Conservation (phyloP, 1,140 invertebrate species). For the Bombus affinis region DNA sequence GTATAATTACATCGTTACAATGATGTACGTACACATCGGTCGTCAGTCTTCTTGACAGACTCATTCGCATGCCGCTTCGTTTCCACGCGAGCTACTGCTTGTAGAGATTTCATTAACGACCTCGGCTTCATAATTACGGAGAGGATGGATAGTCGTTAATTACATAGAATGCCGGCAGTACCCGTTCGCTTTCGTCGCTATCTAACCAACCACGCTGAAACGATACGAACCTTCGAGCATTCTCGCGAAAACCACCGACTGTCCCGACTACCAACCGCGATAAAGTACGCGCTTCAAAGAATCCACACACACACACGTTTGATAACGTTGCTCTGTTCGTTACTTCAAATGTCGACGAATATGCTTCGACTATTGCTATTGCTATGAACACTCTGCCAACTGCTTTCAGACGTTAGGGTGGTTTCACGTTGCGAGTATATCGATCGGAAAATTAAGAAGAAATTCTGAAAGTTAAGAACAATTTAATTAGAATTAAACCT, state of each 20-base stretch:
- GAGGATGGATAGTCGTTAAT: conserved; percentile 54
- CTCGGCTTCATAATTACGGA: conserved; percentile 21
- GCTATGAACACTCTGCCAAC: too few species aligned
- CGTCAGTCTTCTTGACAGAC: conserved; percentile 47
- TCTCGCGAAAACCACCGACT: not conserved
- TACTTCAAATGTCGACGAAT: too few species aligned
- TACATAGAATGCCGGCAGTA: conserved; percentile 30
- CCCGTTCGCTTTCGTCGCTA: conserved; percentile 39
- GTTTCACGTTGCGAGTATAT: too few species aligned
- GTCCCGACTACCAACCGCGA: not conserved
- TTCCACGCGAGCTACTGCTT: conserved; percentile 26
- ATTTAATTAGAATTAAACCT: too few species aligned
- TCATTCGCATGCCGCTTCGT: conserved; percentile 31
- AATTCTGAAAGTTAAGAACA: too few species aligned
- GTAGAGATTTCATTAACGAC: conserved; percentile 57
- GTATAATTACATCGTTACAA: conserved; percentile 49
- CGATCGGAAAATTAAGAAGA: too few species aligned
- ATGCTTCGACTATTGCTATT: too few species aligned
- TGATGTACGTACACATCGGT: conserved; percentile 42
- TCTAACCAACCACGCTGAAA: conserved; percentile 18
- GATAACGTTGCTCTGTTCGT: too few species aligned
- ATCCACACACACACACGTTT: too few species aligned
- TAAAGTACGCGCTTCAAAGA: not conserved
- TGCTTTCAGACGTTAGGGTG: too few species aligned
- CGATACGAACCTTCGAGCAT: not conserved